These are phyloP conservation scores for Monochamus saltuarius DNA, from an alignment of 1,140 invertebrate genomes.

Conservation along the genomic window DNA sequence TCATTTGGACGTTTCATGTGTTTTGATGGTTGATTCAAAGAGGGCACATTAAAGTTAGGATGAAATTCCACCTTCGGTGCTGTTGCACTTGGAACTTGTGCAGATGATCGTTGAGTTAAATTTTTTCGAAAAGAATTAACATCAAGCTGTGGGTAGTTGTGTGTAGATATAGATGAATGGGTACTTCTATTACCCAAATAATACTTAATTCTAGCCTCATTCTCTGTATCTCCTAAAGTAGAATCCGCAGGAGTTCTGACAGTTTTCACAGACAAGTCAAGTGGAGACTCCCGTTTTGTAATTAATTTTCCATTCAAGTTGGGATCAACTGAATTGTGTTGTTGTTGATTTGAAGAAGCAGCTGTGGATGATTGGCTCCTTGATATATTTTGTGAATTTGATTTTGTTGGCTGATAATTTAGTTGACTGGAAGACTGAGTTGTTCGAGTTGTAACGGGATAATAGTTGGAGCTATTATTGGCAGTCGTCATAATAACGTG, in stretches of 20 bases:
- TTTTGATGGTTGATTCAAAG: slow-evolving; percentile 28
- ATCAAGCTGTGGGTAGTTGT: slow-evolving; percentile 37
- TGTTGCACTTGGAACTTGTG: slow-evolving; percentile 50
- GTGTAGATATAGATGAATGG: slow-evolving; percentile 23
- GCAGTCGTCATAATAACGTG: slow-evolving; percentile 37
- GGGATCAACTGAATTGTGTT: too few relatives aligned
- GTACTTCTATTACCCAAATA: slow-evolving; percentile 29
- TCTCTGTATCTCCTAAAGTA: slow-evolving; percentile 64
- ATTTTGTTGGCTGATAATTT: not conserved
- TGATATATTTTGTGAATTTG: too few relatives aligned
- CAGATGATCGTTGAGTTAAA: slow-evolving; percentile 44
- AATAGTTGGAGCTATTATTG: slow-evolving; percentile 26
- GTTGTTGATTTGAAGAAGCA: not conserved
- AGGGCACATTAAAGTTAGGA: slow-evolving; percentile 61
- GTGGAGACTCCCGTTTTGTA: slow-evolving; percentile 69
- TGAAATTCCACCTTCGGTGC: slow-evolving; percentile 71
- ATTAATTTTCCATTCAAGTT: not conserved
- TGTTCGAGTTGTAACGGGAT: not conserved
- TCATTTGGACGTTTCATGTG: slow-evolving; percentile 13
- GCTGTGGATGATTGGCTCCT: not conserved
- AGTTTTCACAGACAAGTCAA: slow-evolving; percentile 84
- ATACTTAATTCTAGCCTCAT: slow-evolving; percentile 45
- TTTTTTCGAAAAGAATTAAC: slow-evolving; percentile 47
- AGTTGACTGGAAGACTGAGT: slow-evolving; percentile 10
- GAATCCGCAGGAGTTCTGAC: slow-evolving; percentile 83